Evolutionary conservation across 2,797 vertebrate species (phyloP).

Genomic region (Muscicapa striata): DNA sequence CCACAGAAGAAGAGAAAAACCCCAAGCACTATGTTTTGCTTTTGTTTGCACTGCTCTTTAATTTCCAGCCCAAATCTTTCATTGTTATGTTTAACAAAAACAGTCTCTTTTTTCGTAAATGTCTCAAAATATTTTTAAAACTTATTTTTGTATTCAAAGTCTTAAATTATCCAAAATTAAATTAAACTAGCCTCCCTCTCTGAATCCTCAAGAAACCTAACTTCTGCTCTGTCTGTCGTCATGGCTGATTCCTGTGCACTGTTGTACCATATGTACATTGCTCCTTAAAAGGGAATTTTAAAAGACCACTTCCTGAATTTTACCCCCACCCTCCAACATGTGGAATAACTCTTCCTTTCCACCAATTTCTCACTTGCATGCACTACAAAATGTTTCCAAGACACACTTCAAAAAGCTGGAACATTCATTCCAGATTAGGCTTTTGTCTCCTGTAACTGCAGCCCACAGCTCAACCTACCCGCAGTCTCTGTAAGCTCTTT

Average conservation of each 20-base stretch:
- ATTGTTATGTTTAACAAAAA: slow-evolving; percentile 55
- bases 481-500: not conserved
- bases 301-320: not conserved
- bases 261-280: rapidly evolving
- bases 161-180: slow-evolving; percentile 38
- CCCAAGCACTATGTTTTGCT: slow-evolving; percentile 51
- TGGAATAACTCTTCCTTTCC: not conserved
- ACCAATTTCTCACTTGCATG: not conserved
- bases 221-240: not conserved
- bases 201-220: slow-evolving; percentile 25
- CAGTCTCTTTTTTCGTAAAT: slow-evolving; percentile 28
- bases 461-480: not conserved
- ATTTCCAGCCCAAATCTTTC: slow-evolving; percentile 48
- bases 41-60: slow-evolving; percentile 50
- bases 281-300: slow-evolving; percentile 9
- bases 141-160: slow-evolving; percentile 48
- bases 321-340: not conserved
- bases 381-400: not conserved
- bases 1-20: slow-evolving; percentile 62
- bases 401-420: not conserved
- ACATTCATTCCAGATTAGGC: not conserved
- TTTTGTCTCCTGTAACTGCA: not conserved
- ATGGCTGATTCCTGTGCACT: not conserved
- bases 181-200: not conserved
- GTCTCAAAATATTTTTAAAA: slow-evolving; percentile 64